Base-by-base conservation (phyloP, 53 echinoderm and acorn worm species). In the Holothuria scabra region DNA sequence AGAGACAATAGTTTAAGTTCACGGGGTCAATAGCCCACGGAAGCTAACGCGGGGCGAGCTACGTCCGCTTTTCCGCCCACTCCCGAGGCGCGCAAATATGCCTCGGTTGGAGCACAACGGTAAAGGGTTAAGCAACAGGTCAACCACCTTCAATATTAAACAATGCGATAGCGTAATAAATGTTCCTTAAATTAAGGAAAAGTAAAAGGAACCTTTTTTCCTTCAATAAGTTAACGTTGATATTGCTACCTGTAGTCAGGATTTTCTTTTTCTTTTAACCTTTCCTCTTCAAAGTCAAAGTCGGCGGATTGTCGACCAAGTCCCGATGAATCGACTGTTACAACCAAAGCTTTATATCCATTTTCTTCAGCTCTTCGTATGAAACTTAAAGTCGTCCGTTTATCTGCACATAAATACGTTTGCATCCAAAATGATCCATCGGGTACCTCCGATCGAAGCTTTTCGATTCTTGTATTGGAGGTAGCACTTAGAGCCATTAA, bases 351-450 rank as follows among this genome's bases (percentile, higher is more conserved):
- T 29, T 79, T 79, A 26, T 56, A 79, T 11, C 49, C 59, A 21
- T 55, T 30, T 18, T 32, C 32, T n/a, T 71, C 72, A 7, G 84
- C 84, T 56, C 59, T 71, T 19, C 60, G 46, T 2, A 84, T 48
- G 56, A 69, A 30, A 55, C 44, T 84, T 10, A 70, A 38, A 19
- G 72, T 71, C 9, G 70, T 38, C 28, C 59, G 28, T 13, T 71
- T 71, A 8, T 55, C 56, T 29, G 49, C 70, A 28, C 70, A 71
- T 24, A 84, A 29, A 31, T 71, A 58, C 1, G 72, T 71, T 58
- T 84, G 84, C 84, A 84, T 84, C 84, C 84, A 84, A 18, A 60
- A 71, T 37, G 72, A 19, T 41, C 84, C 72, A 29, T 29, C 21
- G 0, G 84, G 84, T n/a, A 46, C 32, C 24, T 14, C 69, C 0